Percentiles rank a stretch among this genome's conserved stretches.
These are phyloP conservation scores for Napeogenes inachia DNA, from an alignment of 2,888 invertebrate species.

Conservation along the genomic window DNA sequence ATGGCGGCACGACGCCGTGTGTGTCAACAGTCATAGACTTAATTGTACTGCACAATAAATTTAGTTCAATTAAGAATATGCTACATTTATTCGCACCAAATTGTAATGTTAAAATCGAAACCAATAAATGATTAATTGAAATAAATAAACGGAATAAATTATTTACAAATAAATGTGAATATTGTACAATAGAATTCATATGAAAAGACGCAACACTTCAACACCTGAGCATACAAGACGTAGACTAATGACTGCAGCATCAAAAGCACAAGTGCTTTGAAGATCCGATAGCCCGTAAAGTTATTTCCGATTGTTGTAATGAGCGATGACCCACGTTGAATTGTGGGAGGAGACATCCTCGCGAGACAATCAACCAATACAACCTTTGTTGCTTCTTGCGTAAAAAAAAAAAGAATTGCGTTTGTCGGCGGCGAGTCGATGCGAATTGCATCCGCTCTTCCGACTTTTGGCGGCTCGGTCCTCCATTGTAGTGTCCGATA, in stretches of 20 bases:
- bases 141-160: background rate
- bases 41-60: constrained; percentile 44
- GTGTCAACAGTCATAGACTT: constrained; percentile 64
- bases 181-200: constrained; percentile 14
- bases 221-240: constrained; percentile 63
- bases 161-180: background rate
- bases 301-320: constrained; percentile 73
- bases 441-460: constrained; percentile 76
- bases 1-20: constrained; percentile 55
- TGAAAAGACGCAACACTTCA: constrained; percentile 13
- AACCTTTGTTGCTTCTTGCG: constrained; percentile 49
- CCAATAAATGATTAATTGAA: background rate
- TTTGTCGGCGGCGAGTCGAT: constrained; percentile 67
- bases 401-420: constrained; percentile 62
- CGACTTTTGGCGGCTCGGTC: constrained; percentile 69
- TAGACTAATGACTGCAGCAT: constrained; percentile 38
- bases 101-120: background rate
- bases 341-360: constrained; percentile 78
- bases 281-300: constrained; percentile 59
- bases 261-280: constrained; percentile 58
- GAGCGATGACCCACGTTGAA: constrained; percentile 65
- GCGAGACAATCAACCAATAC: constrained; percentile 54
- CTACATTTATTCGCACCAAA: background rate
- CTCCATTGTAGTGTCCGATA: constrained; percentile 66
- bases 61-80: background rate